phyloP scores from a whole-genome alignment of 2,113 vertebrate species.

The Syngnathus floridae region DNA sequence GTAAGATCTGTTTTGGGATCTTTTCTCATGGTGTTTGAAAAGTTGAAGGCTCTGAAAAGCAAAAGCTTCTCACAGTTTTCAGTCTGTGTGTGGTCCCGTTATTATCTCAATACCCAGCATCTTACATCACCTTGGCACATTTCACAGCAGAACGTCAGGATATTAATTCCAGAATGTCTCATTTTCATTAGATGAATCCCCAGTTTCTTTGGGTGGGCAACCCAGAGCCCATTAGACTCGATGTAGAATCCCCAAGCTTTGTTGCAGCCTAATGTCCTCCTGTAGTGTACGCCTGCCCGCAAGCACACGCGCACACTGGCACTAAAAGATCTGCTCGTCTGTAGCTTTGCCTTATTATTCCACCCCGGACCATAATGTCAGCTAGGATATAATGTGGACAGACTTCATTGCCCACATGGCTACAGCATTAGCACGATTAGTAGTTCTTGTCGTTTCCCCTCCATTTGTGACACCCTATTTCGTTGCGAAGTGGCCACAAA shows the following conservation, averaged over 20 bases:
- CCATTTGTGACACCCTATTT: slow-evolving; percentile 59
- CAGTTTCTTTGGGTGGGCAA: slow-evolving; percentile 45
- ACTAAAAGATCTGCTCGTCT: slow-evolving; percentile 28
- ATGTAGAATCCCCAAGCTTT: slow-evolving; percentile 55
- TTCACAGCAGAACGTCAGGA: slow-evolving; percentile 37
- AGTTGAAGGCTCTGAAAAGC: neutral
- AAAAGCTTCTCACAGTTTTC: neutral
- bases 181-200: slow-evolving; percentile 54
- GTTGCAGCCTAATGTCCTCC: slow-evolving; percentile 49
- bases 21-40: neutral
- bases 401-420: slow-evolving; percentile 53
- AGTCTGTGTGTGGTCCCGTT: slow-evolving; percentile 9
- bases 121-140: slow-evolving; percentile 38
- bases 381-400: slow-evolving; percentile 46
- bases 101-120: slow-evolving; percentile 12
- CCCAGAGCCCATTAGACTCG: slow-evolving; percentile 42
- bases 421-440: slow-evolving; percentile 49
- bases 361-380: slow-evolving; percentile 42
- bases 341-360: slow-evolving; percentile 39
- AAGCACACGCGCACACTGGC: slow-evolving; percentile 6
- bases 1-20: slow-evolving; percentile 61
- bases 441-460: slow-evolving; percentile 44
- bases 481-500: slow-evolving; percentile 50
- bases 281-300: slow-evolving; percentile 21
- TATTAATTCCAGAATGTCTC: slow-evolving; percentile 50